A percentile compares a stretch with the other conserved stretches of the same genome.
phyloP scores from a whole-genome alignment of 2,797 vertebrate genomes.

The Pelodytes ibericus region DNA sequence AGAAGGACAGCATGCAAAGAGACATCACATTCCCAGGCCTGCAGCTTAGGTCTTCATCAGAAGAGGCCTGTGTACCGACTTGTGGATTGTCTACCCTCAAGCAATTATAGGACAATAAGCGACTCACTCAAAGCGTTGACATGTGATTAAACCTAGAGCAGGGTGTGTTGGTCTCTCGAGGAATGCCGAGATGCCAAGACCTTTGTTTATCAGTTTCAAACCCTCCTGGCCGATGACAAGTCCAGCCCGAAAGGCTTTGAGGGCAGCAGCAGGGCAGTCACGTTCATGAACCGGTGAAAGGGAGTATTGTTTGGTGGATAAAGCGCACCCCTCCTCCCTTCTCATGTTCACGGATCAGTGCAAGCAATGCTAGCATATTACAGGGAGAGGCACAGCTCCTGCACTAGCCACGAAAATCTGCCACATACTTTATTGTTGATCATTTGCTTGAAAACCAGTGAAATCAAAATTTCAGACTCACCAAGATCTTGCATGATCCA shows the following conservation, averaged over 20 bases:
- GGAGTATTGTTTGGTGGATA: conserved; percentile 34
- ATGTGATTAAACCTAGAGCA: conserved; percentile 9
- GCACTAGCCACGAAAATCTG: neutral
- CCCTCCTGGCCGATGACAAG: neutral
- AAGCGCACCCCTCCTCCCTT: neutral
- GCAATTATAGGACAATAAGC: neutral
- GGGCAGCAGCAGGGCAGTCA: neutral
- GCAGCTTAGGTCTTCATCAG: neutral
- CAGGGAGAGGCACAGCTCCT: neutral
- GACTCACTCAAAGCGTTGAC: conserved; percentile 19
- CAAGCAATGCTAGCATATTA: neutral
- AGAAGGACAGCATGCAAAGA: too few relatives aligned
- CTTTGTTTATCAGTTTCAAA: neutral
- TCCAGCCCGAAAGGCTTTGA: neutral
- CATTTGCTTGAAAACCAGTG: too few relatives aligned
- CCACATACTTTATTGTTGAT: conserved; percentile 4
- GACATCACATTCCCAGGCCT: neutral
- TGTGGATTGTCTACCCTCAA: too few relatives aligned
- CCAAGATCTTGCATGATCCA: conserved; percentile 84
- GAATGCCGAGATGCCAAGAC: conserved; percentile 12
- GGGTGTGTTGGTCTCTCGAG: neutral
- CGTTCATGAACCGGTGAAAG: conserved; percentile 26
- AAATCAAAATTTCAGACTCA: too few relatives aligned
- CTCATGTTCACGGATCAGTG: neutral
- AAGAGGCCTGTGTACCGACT: neutral